Conservation (phyloP, 1,140 invertebrate species). For the Reticulitermes speratus region DNA sequence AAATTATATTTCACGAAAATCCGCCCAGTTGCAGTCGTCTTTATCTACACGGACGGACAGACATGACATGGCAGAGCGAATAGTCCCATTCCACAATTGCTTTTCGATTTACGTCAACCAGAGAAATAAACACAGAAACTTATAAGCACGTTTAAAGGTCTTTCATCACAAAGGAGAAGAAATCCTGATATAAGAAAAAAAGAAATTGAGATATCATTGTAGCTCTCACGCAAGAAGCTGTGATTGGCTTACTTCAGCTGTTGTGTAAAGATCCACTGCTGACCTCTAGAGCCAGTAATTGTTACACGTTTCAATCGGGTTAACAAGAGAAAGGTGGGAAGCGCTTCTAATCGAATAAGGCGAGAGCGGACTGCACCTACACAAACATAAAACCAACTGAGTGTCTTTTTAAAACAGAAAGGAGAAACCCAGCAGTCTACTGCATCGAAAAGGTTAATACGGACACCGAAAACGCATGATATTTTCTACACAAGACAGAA, state of each 20-base stretch:
- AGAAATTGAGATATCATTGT: background rate
- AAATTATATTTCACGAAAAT: too few species aligned
- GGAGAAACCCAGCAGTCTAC: background rate
- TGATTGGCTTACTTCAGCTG: background rate
- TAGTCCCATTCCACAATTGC: too few species aligned
- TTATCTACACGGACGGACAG: too few species aligned
- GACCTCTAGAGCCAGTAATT: background rate
- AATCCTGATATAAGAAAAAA: background rate
- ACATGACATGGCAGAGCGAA: too few species aligned
- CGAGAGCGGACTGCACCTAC: background rate
- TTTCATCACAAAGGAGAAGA: too few species aligned
- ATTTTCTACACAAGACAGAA: too few species aligned
- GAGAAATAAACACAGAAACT: too few species aligned
- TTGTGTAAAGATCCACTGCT: background rate
- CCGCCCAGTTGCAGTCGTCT: too few species aligned
- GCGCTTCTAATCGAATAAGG: background rate
- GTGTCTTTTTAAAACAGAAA: background rate
- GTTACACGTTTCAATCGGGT: constrained; percentile 1
- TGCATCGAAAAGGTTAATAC: background rate
- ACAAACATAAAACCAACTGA: background rate
- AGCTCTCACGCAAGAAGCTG: background rate
- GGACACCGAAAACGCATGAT: too few species aligned
- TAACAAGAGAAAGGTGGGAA: constrained; percentile 5
- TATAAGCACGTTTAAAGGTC: too few species aligned
- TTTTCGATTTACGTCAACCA: too few species aligned